phyloP scores from a whole-genome alignment of 2,113 vertebrate species.

The Pelobates fuscus region DNA sequence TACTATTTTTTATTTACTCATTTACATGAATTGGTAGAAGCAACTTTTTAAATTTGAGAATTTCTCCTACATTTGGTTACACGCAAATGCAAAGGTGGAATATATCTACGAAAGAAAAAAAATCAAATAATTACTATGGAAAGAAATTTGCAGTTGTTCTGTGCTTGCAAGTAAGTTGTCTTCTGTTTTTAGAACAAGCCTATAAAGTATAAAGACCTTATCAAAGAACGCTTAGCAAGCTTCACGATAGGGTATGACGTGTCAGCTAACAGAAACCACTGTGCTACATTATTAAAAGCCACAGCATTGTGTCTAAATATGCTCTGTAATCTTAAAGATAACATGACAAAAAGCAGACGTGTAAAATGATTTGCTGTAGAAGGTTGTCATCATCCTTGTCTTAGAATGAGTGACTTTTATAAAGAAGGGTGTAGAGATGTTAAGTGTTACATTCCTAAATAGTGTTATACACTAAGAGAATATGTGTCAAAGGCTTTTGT shows the following conservation, averaged over 20 bases:
- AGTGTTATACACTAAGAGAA: conserved; percentile 53
- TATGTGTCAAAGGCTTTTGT: conserved; percentile 50
- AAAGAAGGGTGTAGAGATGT: conserved; percentile 63
- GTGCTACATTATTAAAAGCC: conserved; percentile 54
- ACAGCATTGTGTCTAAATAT: conserved; percentile 65
- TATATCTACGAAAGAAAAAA: no score
- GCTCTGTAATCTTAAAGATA: conserved; percentile 66
- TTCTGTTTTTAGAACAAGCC: conserved; percentile 72
- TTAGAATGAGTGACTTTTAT: conserved; percentile 61
- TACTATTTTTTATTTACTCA: no score
- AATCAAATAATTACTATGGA: no score
- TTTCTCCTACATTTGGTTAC: no score
- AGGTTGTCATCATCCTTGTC: conserved; percentile 63
- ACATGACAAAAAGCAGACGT: conserved; percentile 64
- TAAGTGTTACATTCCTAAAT: conserved; percentile 67
- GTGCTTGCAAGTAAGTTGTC: conserved; percentile 13
- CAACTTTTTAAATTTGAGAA: no score
- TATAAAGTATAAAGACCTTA: conserved; percentile 62
- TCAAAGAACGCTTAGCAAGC: conserved; percentile 63
- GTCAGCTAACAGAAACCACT: conserved; percentile 75
- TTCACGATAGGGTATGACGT: conserved; percentile 69
- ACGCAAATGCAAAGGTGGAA: no score
- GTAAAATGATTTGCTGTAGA: conserved; percentile 68
- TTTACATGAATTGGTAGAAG: no score
- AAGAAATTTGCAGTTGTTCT: background rate